Evolutionary conservation across 2,113 vertebrate species (phyloP).

Genomic region (Microcebus tavaratra): DNA sequence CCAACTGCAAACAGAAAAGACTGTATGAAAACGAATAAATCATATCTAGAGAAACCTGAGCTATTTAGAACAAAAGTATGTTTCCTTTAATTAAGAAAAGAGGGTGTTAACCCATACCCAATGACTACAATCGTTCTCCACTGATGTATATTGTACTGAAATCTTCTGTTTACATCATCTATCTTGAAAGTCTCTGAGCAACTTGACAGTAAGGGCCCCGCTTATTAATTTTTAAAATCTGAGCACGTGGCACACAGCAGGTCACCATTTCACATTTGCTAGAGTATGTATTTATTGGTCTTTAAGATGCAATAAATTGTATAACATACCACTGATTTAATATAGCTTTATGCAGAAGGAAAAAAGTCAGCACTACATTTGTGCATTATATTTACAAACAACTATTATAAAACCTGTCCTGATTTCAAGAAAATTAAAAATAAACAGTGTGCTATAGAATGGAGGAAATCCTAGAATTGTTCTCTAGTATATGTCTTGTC

Average conservation of each 20-base stretch:
- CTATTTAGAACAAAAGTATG: neutral
- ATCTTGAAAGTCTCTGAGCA: neutral
- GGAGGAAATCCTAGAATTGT: conserved; percentile 48
- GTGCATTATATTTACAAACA: conserved; percentile 4
- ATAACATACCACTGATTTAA: neutral
- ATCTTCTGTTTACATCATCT: neutral
- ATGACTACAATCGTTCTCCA: neutral
- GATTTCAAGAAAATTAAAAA: conserved; percentile 13
- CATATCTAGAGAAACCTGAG: conserved; percentile 1
- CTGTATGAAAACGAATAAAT: neutral
- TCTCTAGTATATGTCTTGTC: neutral
- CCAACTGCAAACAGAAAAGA: neutral
- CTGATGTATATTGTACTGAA: neutral
- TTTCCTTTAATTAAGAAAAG: conserved; percentile 13
- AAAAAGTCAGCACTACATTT: neutral
- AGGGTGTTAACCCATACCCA: neutral
- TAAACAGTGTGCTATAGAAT: neutral
- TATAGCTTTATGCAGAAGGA: neutral
- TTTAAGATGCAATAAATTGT: neutral
- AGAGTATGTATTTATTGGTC: neutral
- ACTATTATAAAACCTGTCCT: conserved; percentile 26
- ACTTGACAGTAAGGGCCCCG: neutral
- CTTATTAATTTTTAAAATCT: neutral
- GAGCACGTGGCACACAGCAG: neutral
- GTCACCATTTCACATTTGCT: neutral